phyloP scores from a whole-genome alignment of 2,797 vertebrate genomes.

The Gymnoscopelus microlampas region DNA sequence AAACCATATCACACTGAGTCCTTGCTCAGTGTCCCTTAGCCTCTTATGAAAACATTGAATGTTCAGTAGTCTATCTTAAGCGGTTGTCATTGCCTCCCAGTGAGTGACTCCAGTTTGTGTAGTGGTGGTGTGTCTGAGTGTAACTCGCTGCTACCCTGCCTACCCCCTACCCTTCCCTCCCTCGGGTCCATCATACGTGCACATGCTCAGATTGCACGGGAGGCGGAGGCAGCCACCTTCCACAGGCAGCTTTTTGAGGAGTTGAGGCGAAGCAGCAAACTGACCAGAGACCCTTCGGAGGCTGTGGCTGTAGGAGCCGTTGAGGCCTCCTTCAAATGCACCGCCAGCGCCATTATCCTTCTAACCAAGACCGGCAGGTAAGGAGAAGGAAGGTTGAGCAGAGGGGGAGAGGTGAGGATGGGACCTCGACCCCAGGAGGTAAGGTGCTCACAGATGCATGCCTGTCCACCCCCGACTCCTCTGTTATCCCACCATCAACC shows the following conservation, averaged over 20 bases:
- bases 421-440: constrained; percentile 41
- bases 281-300: constrained; percentile 95
- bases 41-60: background rate
- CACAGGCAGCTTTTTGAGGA: constrained; percentile 97
- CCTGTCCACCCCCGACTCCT: background rate
- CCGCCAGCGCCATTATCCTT: constrained; percentile 93
- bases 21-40: background rate
- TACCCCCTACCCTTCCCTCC: constrained; percentile 50
- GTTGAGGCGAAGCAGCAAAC: constrained; percentile 88
- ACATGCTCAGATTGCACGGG: constrained; percentile 91
- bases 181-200: constrained; percentile 24
- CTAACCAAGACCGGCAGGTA: constrained; percentile 99
- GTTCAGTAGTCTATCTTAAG: constrained; percentile 13
- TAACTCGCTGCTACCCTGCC: constrained; percentile 48
- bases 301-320: constrained; percentile 94
- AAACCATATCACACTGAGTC: too few relatives aligned
- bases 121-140: constrained; percentile 52
- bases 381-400: constrained; percentile 37
- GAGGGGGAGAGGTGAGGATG: constrained; percentile 7
- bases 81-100: constrained; percentile 48
- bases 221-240: constrained; percentile 98
- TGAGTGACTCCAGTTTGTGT: constrained; percentile 42
- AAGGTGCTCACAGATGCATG: constrained; percentile 27
- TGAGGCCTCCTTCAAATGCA: constrained; percentile 97
- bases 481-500: background rate